Evolutionary conservation across 2,888 invertebrate species (phyloP).

Genomic region (Pomacea canaliculata): DNA sequence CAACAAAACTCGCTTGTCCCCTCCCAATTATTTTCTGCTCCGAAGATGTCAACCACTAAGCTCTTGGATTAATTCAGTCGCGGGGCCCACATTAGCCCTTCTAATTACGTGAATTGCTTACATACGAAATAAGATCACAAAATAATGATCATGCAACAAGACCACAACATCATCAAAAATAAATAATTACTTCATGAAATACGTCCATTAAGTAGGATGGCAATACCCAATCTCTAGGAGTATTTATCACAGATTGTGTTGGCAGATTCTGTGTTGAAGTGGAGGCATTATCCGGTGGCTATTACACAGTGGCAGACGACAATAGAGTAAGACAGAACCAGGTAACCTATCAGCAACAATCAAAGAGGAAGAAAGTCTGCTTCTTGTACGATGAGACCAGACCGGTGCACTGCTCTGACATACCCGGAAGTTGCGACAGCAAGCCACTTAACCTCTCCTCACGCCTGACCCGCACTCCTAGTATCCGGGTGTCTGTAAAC

Average conservation of each 20-base stretch:
- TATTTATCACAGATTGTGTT: background rate
- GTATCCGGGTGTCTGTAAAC: background rate
- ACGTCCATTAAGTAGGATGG: too few species aligned
- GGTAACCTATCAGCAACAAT: background rate
- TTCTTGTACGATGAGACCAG: background rate
- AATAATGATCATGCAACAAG: too few species aligned
- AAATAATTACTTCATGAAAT: too few species aligned
- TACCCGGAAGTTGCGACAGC: background rate
- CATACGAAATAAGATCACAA: too few species aligned
- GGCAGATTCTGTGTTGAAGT: background rate
- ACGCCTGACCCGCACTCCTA: background rate
- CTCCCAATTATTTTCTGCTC: too few species aligned
- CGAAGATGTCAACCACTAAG: too few species aligned
- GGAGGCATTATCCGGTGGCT: background rate
- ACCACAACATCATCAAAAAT: too few species aligned
- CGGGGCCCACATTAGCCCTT: too few species aligned
- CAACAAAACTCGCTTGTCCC: too few species aligned
- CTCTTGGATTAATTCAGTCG: too few species aligned
- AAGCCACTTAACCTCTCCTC: background rate
- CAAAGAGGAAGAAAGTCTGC: background rate
- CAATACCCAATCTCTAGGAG: too few species aligned
- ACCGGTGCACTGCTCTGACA: background rate
- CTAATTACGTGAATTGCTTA: too few species aligned
- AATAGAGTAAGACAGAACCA: background rate
- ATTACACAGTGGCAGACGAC: background rate